Conservation (phyloP, 2,888 invertebrate genomes). For the Salticus scenicus region DNA sequence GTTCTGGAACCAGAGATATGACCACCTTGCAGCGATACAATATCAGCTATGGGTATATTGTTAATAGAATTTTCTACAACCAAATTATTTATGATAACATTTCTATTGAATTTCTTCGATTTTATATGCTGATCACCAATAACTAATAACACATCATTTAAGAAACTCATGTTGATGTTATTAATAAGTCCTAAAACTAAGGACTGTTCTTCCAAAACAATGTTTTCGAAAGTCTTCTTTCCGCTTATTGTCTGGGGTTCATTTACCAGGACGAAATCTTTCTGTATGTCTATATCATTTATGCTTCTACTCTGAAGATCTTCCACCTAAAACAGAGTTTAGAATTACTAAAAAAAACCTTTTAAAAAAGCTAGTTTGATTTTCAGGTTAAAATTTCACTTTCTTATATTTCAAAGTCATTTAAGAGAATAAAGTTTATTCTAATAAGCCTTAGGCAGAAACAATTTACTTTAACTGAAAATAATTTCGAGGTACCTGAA, state of each 20-base stretch:
- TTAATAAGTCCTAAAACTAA: conserved; percentile 43
- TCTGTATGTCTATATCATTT: conserved; percentile 38
- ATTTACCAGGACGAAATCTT: conserved; percentile 52
- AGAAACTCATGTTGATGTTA: conserved; percentile 41
- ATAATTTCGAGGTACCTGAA: no score
- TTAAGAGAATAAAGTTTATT: no score
- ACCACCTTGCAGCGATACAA: conserved; percentile 42
- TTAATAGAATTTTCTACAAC: conserved; percentile 48
- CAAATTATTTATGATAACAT: conserved; percentile 56
- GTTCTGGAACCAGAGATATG: conserved; percentile 22
- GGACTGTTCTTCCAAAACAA: conserved; percentile 46
- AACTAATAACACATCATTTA: conserved; percentile 52
- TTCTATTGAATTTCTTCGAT: conserved; percentile 32
- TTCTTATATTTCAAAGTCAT: no score
- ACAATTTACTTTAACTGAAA: no score
- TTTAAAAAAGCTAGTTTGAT: neutral
- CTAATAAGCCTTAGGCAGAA: no score
- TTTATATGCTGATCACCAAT: conserved; percentile 52
- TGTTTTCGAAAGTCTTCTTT: conserved; percentile 36
- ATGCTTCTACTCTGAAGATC: conserved; percentile 39
- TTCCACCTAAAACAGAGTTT: conserved; percentile 45
- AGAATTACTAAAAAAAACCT: neutral
- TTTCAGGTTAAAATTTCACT: no score
- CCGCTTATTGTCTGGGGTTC: conserved; percentile 39
- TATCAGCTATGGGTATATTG: conserved; percentile 50